Conservation (phyloP, 2,888 invertebrate genomes). For the Protophormia terraenovae region DNA sequence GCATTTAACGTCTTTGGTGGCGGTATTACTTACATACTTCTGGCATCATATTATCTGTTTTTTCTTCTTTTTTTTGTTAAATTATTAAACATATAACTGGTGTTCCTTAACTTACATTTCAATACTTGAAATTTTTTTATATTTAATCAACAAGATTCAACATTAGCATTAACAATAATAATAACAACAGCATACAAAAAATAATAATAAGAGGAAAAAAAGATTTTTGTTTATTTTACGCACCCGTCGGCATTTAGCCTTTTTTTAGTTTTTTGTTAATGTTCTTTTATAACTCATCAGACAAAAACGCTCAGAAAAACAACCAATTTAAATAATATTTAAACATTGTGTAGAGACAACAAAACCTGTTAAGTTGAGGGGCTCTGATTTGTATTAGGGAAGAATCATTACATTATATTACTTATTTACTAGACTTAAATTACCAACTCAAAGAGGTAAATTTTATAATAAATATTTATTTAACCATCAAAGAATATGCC, state of each 20-base stretch:
- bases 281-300: conserved; percentile 17
- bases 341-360: conserved; percentile 18
- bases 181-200: conserved; percentile 33
- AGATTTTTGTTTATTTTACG: conserved; percentile 76
- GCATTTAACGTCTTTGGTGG: conserved; percentile 69
- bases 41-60: not conserved
- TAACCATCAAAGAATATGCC: conserved; percentile 40
- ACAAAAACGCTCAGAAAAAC: conserved; percentile 45
- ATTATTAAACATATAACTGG: conserved; percentile 19
- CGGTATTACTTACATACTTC: not conserved
- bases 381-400: conserved; percentile 46
- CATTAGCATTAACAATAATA: conserved; percentile 29
- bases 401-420: too few relatives aligned
- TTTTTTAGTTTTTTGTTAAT: conserved; percentile 31
- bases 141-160: conserved; percentile 70
- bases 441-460: conserved; percentile 43
- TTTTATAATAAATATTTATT: conserved; percentile 59
- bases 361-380: not conserved
- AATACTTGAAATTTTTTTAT: conserved; percentile 60
- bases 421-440: conserved; percentile 5
- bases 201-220: not conserved
- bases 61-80: not conserved
- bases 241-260: conserved; percentile 77
- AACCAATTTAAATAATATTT: conserved; percentile 53
- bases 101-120: conserved; percentile 52